phyloP scores from a whole-genome alignment of 1,140 invertebrate genomes.

The Polyergus mexicanus region DNA sequence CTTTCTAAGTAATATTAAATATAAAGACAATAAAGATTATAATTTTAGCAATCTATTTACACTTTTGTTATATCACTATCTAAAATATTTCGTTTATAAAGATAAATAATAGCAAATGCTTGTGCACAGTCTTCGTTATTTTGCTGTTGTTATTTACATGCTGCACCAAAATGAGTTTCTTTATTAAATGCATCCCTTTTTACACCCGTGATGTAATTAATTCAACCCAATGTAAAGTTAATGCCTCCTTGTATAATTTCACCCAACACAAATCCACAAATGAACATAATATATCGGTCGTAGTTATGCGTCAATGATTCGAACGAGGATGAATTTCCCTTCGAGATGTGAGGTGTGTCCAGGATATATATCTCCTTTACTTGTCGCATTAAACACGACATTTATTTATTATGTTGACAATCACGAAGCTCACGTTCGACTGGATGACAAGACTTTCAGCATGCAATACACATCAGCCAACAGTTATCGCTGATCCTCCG shows the following conservation, averaged over 20 bases:
- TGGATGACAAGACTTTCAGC: constrained; percentile 47
- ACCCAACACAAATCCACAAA: constrained; percentile 67
- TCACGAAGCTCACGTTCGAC: constrained; percentile 63
- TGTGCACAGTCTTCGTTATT: constrained; percentile 76
- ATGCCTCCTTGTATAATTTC: constrained; percentile 74
- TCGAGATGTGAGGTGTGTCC: constrained; percentile 2
- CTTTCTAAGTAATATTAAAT: not conserved
- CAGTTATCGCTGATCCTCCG: constrained; percentile 18
- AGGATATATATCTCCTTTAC: not conserved
- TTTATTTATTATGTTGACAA: constrained; percentile 52
- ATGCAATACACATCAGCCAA: constrained; percentile 67
- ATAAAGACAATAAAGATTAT: not conserved
- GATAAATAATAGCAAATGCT: not conserved
- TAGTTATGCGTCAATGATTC: constrained; percentile 32
- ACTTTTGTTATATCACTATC: not conserved
- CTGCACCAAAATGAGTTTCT: constrained; percentile 81
- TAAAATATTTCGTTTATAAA: not conserved
- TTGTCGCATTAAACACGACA: constrained; percentile 4
- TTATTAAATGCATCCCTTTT: constrained; percentile 79
- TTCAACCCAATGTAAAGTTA: constrained; percentile 80
- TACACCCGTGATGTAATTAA: constrained; percentile 76
- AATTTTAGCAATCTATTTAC: not conserved
- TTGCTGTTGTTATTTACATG: constrained; percentile 85
- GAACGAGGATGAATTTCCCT: constrained; percentile 16
- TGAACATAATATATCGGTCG: constrained; percentile 24